Conservation (phyloP, 2,113 vertebrate genomes). For the Lathamus discolor region DNA sequence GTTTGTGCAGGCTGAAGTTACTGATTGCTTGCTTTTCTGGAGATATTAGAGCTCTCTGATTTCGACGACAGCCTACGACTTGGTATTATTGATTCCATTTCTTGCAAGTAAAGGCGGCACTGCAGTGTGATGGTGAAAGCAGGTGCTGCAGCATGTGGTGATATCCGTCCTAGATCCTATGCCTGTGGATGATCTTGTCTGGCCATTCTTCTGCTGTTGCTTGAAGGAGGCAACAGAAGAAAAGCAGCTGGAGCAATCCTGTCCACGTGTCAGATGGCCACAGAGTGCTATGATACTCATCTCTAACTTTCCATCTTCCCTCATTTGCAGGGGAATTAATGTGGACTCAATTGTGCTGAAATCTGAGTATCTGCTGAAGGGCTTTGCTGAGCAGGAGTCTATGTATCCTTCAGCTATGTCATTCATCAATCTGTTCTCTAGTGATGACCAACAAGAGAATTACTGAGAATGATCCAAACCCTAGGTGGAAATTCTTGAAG, state of each 20-base stretch:
- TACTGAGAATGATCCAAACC: not conserved
- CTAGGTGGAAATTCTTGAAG: not conserved
- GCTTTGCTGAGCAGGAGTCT: not conserved
- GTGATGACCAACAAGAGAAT: not conserved
- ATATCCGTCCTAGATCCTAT: rapidly evolving
- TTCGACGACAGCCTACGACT: rapidly evolving
- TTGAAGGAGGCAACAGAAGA: not conserved
- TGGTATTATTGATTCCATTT: rapidly evolving
- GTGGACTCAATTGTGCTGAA: not conserved
- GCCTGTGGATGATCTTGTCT: rapidly evolving
- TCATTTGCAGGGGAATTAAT: not conserved
- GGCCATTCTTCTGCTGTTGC: not conserved
- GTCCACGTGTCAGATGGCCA: not conserved
- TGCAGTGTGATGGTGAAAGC: not conserved
- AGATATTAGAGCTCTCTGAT: rapidly evolving
- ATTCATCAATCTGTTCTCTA: slow-evolving; percentile 17
- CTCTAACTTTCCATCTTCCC: not conserved
- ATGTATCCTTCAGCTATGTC: slow-evolving; percentile 1
- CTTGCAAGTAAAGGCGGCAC: not conserved
- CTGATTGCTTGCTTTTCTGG: not conserved
- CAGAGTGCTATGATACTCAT: not conserved
- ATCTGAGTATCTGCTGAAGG: slow-evolving; percentile 16
- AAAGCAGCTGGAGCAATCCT: not conserved
- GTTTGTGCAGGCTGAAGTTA: rapidly evolving
- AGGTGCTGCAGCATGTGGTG: rapidly evolving